Percentiles rank a stretch among this genome's conserved stretches.
Conservation (phyloP, 2,113 vertebrate species). For the Microcebus griseorufus region DNA sequence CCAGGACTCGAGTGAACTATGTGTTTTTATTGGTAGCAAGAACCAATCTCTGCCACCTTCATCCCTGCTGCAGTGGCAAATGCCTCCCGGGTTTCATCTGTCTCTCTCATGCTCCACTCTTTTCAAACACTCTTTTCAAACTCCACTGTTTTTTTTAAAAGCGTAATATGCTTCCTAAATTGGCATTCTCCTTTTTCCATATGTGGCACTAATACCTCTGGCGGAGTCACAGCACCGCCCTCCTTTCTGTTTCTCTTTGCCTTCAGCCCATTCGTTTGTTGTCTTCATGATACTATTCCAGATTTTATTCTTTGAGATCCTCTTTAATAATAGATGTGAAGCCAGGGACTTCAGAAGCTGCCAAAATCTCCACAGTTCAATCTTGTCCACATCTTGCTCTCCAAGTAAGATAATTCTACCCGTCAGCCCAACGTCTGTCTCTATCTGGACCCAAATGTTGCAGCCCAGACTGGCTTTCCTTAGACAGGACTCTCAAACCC, state of each 20-base stretch:
- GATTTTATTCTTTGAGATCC: neutral
- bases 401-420: neutral
- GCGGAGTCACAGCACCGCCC: neutral
- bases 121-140: neutral
- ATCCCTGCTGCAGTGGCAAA: neutral
- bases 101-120: neutral
- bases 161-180: neutral
- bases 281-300: neutral
- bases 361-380: neutral
- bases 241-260: neutral
- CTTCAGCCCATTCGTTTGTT: constrained; percentile 3
- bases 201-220: neutral
- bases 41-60: neutral
- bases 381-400: neutral
- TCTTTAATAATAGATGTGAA: constrained; percentile 1
- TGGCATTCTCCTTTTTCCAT: neutral
- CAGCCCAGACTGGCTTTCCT: neutral
- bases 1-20: neutral
- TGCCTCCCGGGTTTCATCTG: neutral
- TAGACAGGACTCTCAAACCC: neutral
- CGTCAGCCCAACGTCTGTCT: neutral
- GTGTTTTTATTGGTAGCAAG: neutral
- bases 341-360: neutral
- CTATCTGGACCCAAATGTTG: neutral
- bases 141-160: neutral